Base-by-base conservation (phyloP, 1,140 invertebrate species). In the Amyelois transitella region DNA sequence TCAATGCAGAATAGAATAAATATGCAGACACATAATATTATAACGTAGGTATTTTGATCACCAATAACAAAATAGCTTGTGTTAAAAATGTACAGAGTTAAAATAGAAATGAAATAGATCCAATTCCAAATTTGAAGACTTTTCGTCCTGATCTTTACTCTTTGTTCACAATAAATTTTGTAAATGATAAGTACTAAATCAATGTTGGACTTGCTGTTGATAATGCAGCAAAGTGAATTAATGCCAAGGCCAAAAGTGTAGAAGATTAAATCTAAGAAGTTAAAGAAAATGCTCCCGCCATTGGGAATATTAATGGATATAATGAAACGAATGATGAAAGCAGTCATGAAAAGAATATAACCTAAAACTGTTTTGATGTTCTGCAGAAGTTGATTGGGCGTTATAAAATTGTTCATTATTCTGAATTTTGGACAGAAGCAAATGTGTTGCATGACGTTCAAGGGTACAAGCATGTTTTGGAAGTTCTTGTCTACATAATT, bases 401-500 rank as follows among this genome's bases (percentile, higher is more conserved):
- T 48, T 48, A 48, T 48, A 18, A 48, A 48, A 12, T 48, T 21
- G 21, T 48, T 21, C 18, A 19, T 20, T 6, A 48, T 48, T 48
- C 19, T 7, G 7, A 45, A 55, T 18, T 49, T 55, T 20, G 24
- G 18, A 4, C 2, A 20, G 6, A 55, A 50, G 18, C 20, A 21
- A 0, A 55, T 12, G 3, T 17, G 14, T 18, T 55, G 45, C 25
- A 55, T 43, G 14, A 55, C 12, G 22, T 49, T 49, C 6, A 55
- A 18, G 6, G 53, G 53, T 6, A 14, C 5, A n/a, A 55, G 22
- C 18, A 55, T 55, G 17, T 28, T 49, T 55, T 43, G 25, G 14
- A 55, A 43, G 8, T 55, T 25, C 22, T 50, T 55, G 14, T 55
- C 53, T 6, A 55, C 2, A 43, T 49, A 43, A 21, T 55, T 55